Evolutionary conservation across 2,113 vertebrate species (phyloP), one percentile per base, ranked within the genome.

Genomic region (Platysteira castanea): DNA sequence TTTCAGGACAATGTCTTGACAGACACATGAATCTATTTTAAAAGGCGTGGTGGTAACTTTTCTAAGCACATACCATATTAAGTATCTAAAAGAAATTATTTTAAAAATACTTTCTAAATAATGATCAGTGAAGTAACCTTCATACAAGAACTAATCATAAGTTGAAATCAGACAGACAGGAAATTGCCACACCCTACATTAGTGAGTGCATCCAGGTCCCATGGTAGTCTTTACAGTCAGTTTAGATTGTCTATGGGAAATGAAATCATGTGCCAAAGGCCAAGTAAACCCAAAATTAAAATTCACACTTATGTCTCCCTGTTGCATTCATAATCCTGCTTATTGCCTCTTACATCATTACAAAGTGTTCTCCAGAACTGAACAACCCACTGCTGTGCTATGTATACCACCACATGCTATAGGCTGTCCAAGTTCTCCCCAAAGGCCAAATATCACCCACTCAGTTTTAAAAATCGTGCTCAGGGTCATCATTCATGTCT

Each of bases 281-380:
- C 90, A 92, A 79, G 77, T 70, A 96, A 97, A 96, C 71, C 87
- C 79, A 6, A 91, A 96, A 97, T 96, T 96, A 96, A 96, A 97
- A 96, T 80, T 84, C 92, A 86, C 87, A 93, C 88, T 93, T 96
- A 96, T 91, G 93, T 90, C 75, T 96, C 95, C 95, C 96, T 63
- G 71, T 94, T 93, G 95, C 88, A 94, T 96, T 95, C 88, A 86
- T 96, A 96, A 96, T 96, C 82, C 85, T 95, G 79, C 93, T 90
- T 92, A 95, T 93, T 96, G 78, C 92, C 64, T 96, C 92, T 96
- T 93, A 96, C 93, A 96, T 96, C 93, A 96, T 81, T 79, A 70
- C 35, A 79, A 87, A 96, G 67, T 33, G 31, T 47, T 94, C 67
- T 92, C 75, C 49, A 74, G 71, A 81, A 94, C 7, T 63, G 78